Conservation (phyloP, 2,888 invertebrate species). For the Hyposoter dolosus region DNA sequence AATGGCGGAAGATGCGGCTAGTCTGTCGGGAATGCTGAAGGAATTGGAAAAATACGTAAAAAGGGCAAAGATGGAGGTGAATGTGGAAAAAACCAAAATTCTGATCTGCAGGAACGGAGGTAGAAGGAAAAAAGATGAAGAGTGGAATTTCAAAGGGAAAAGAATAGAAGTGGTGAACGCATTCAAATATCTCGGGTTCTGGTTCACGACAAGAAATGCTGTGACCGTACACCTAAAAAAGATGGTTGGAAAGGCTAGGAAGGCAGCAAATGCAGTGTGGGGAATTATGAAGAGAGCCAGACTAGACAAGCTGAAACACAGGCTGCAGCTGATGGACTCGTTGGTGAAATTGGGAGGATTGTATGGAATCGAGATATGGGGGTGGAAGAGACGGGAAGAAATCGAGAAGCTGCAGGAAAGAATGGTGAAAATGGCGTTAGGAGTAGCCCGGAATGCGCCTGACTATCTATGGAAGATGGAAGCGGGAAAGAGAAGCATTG, state of each 20-base stretch:
- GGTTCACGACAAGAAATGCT: conserved; percentile 11
- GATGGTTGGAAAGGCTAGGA: too few relatives aligned
- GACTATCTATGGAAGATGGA: conserved; percentile 12
- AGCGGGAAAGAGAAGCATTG: conserved; percentile 8
- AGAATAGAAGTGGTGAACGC: conserved; percentile 19
- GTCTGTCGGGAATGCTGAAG: conserved; percentile 12
- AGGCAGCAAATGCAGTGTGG: too few relatives aligned
- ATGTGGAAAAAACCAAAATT: too few relatives aligned
- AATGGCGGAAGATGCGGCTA: conserved; percentile 22
- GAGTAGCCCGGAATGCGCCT: conserved; percentile 13
- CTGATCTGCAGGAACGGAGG: too few relatives aligned
- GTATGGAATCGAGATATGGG: too few relatives aligned
- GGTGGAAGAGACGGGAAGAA: too few relatives aligned
- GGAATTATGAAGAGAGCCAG: too few relatives aligned
- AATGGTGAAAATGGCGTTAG: conserved; percentile 12
- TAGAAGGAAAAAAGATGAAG: conserved; percentile 12
- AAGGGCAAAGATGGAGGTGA: background rate
- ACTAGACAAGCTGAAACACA: too few relatives aligned
- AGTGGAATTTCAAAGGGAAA: background rate
- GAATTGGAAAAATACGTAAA: conserved; percentile 7
- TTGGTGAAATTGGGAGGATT: too few relatives aligned
- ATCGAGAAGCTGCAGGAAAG: too few relatives aligned
- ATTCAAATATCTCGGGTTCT: conserved; percentile 28
- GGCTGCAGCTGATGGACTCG: too few relatives aligned
- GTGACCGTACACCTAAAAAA: background rate